Evolutionary conservation across 2,888 invertebrate genomes (phyloP), one percentile per base, ranked within the genome.

Genomic region (Ochlodes sylvanus): DNA sequence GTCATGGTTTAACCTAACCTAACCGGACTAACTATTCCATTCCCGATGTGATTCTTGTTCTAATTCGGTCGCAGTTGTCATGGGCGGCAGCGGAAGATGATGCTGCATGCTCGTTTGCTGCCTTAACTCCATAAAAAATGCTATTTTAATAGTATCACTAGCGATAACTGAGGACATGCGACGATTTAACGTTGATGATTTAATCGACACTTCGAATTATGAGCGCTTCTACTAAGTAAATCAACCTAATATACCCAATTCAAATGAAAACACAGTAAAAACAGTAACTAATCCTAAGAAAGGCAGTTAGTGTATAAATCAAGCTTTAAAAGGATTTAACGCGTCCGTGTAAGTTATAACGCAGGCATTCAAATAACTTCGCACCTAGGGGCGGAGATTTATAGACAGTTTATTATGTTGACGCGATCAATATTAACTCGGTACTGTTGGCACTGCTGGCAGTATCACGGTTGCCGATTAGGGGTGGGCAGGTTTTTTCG

Each of bases 321-420:
- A 67, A 34, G 9, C 54, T 44, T 44, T 44, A 67, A 61, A 67
- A 64, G 60, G 66, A 14, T 19, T 67, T 67, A 67, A 55, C 60
- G 66, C 60, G 66, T 66, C 42, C 42, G 61, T 60, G 60, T 61
- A 67, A 67, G 66, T 67, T 67, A 67, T 61, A 67, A 61, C 60
- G 54, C 21, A 12, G 19, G 54, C 58, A 42, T 19, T 55, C 44
- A 54, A 67, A 67, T 67, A 67, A 61, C 66, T 67, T 67, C 61
- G 61, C 66, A 60, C 66, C 52, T 60, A 66, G 41, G 15, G 41
- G 27, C 9, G 34, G 50, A 47, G 68, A 72, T 70, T 69, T 71
- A 72, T 72, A 47, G 54, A 65, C 52, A 47, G 63, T 71, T 71
- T 69, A 69, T 68, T 67, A 71, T 70, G 70, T 70, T 62, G 69